Evolutionary conservation across 2,888 invertebrate species (phyloP), one percentile per base, ranked within the genome.

Genomic region (Agrotis exclamationis): DNA sequence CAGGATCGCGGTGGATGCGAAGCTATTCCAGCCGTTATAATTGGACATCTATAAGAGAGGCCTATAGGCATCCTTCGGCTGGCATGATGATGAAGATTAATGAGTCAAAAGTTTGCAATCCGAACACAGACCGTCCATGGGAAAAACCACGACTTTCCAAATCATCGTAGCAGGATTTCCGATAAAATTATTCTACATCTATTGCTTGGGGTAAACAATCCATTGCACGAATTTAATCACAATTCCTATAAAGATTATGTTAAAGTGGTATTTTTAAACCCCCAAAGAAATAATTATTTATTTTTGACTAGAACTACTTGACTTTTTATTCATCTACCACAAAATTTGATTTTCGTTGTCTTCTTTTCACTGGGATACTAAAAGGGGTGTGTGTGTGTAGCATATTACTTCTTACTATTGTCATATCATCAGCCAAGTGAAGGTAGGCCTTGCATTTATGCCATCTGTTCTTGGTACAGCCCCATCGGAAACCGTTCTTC

Each of bases 381-480:
- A 85, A 84, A 0, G 96, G 93, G 51, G 91, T 91, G 70, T 96
- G 96, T 0, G 96, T 96, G 67, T 96, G 96, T 2, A 92, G 87
- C 92, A 95, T 91, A 71, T 96, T 96, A 75, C 96, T 92, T 62
- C 95, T 91, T 0, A 95, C 93, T 4, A 96, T 95, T 0, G 92
- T 94, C 90, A 95, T 91, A 62, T 96, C 94, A 66, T 96, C 96
- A 18, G 95, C 91, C 51, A 96, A 83, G 70, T 96, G 96, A 7
- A 96, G 86, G 72, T 91, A 95, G 0, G 96, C 96, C 83, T 93
- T 95, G 82, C 96, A 96, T 59, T 88, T 92, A 73, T 96, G 95
- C 95, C 95, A 95, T 2, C 96, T 86, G 87, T 96, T 96, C 88
- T 95, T 96, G 6, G 96, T 96, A 80, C 96, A 96, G 1, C 96